These are phyloP conservation scores for Drosophila mercatorum DNA, from an alignment of 2,888 invertebrate species.

Conservation along the genomic window DNA sequence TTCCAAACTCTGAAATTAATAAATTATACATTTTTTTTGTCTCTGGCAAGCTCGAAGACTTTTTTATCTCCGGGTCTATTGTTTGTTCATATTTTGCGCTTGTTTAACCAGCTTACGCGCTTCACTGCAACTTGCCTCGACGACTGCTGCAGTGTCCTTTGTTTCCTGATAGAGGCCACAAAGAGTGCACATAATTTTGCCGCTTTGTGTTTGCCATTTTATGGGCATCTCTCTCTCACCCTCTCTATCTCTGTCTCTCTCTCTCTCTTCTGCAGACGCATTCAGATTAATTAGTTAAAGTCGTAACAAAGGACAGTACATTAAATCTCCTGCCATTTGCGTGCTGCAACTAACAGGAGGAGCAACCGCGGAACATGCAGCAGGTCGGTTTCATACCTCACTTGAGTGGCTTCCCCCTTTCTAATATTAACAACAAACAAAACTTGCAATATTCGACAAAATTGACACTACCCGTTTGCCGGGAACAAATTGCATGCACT, in stretches of 20 bases:
- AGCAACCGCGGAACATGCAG: background rate
- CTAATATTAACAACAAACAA: conserved; percentile 53
- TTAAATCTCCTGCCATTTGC: background rate
- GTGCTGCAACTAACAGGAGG: background rate
- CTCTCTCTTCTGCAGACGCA: conserved; percentile 4
- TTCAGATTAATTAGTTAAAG: conserved; percentile 54
- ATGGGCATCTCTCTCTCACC: background rate
- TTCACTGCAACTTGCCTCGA: conserved; percentile 58
- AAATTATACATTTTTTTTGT: background rate
- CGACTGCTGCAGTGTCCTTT: conserved; percentile 61
- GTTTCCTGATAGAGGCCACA: conserved; percentile 31
- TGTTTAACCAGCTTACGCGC: conserved; percentile 69
- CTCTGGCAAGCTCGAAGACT: background rate
- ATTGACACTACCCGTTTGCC: background rate
- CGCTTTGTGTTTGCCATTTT: conserved; percentile 2
- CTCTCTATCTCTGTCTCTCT: background rate
- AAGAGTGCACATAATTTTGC: conserved; percentile 35
- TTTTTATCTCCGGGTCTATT: conserved; percentile 43
- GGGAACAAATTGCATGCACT: conserved; percentile 33
- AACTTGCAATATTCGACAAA: conserved; percentile 39
- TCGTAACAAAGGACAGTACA: background rate
- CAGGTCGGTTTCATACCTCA: conserved; percentile 6
- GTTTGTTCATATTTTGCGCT: conserved; percentile 62
- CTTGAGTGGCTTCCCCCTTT: conserved; percentile 5
- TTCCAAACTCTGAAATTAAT: conserved; percentile 12